phyloP scores from a whole-genome alignment of 2,113 vertebrate species.

The Hipposideros armiger region DNA sequence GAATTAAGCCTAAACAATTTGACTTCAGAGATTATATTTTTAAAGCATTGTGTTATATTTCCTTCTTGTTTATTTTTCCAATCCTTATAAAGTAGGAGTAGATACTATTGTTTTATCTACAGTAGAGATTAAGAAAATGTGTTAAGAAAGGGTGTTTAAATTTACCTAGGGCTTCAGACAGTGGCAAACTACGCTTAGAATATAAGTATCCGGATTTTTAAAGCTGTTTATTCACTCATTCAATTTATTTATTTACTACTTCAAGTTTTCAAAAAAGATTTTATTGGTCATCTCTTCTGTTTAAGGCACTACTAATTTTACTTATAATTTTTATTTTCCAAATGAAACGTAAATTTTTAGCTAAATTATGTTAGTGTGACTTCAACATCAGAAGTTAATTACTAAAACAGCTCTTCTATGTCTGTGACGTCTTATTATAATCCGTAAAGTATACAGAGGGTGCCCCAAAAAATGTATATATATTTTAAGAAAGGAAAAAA shows the following conservation, averaged over 20 bases:
- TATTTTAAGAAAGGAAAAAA: too few relatives aligned
- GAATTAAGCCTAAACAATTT: not conserved
- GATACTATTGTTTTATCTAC: conserved; percentile 15
- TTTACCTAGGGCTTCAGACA: not conserved
- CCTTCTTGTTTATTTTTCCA: conserved; percentile 35
- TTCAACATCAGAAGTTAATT: conserved; percentile 29
- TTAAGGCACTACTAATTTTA: not conserved
- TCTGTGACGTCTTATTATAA: not conserved
- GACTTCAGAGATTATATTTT: conserved; percentile 47
- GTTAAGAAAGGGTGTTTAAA: conserved; percentile 36
- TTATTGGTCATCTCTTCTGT: not conserved
- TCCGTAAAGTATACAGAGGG: not conserved
- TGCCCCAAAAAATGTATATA: too few relatives aligned
- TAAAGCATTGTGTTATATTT: not conserved
- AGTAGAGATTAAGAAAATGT: conserved; percentile 30
- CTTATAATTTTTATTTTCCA: not conserved
- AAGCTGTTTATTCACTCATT: not conserved
- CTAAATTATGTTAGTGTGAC: not conserved
- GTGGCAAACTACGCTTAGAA: not conserved
- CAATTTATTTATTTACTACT: conserved; percentile 8
- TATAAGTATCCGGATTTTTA: conserved; percentile 31
- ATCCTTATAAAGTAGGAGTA: conserved; percentile 28
- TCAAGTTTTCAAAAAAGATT: not conserved
- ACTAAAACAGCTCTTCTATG: not conserved
- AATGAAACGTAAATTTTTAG: conserved; percentile 36